Base-by-base conservation (phyloP, 2,888 invertebrate genomes). In the Lepidocyrtinus sp. region DNA sequence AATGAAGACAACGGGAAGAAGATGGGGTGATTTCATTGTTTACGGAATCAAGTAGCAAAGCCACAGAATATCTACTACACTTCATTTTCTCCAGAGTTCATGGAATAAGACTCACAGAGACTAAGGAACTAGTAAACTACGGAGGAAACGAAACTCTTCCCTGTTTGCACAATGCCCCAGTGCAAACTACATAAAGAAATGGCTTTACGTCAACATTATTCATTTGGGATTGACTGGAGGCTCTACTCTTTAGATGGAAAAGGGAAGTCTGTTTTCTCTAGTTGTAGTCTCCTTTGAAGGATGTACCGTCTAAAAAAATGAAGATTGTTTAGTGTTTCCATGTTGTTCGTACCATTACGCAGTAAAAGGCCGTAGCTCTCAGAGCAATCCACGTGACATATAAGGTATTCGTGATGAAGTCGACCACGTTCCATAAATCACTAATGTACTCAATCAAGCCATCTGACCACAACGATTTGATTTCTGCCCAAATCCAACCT, bases 351-450 rank as follows among this genome's bases (percentile, higher is more conserved):
- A 85, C 85, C 82, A 81, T 75, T 36, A 83, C 83, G 22, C 83
- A 75, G 64, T 71, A 85, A 55, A 84, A 65, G 0, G 96, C 95
- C 0, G 92, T 92, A 2, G 91, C 88, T 67, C 93, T 90, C 2
- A 96, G 89, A 26, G 94, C 88, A 36, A 92, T 91, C 7, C 95
- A 95, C 2, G 92, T 90, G 59, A 94, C 91, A 89, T 98, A 98
- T 1, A 98, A 90, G 0, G 93, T 92, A 89, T 98, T 98, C 61
- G 97, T 92, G 2, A 94, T 94, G 88, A 97, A 97, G 90, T 98
- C 98, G 71, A 98, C 95, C 88, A 97, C 95, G 89, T 98, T 98
- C 98, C 98, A 98, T 92, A 98, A 93, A 88, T 98, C 96, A 27
- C 95, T 91, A 26, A 97, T 91, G 88, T 98, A 98, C 0, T 93